Evolutionary conservation across 2,797 vertebrate genomes (phyloP), one percentile per base, ranked within the genome.

Genomic region (Balearica regulorum): DNA sequence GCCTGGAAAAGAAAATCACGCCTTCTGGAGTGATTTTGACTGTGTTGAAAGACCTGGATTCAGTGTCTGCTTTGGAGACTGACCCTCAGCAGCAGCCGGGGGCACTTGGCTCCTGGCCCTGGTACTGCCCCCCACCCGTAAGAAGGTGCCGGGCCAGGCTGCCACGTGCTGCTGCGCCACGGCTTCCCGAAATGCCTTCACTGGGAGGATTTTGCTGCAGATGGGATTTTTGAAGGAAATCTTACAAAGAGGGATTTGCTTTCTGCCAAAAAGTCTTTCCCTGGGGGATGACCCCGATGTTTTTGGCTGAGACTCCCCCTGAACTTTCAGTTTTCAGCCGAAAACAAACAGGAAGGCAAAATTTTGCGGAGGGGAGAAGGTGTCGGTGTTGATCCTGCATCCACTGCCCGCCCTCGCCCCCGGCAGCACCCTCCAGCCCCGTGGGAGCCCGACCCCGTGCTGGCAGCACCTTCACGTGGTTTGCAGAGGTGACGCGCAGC

Each of bases 381-480:
- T 35, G 72, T 24, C 2, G 1, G 58, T 51, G 76, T 25, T 1
- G 0, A 14, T 70, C 16, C 64, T 21, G 21, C 46, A 20, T 24
- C 77, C 29, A 8, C 9, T 49, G 85, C 60, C 57, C 2, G 0
- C 66, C 62, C 71, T 76, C 19, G 5, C 35, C 76, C 46, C 82
- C 2, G 6, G 72, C 55, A 65, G 81, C 81, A 55, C 69, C 78
- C 55, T 61, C 60, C 43, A 3, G 54, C 51, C 85, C 89, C 13
- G 0, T 11, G 28, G 62, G 53, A 64, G 51, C 83, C 64, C 7
- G 24, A 26, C 44, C 58, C 55, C 16, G 8, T 62, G 83, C 96
- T 94, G 96, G 96, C 97, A 97, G 95, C 97, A 95, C 78, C 94
- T 95, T 94, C n/a, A 4, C 49, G 11, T 51, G 83, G 46, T 83